These are phyloP conservation scores for Embiotoca jacksoni DNA, from an alignment of 2,113 vertebrate species.

Conservation along the genomic window DNA sequence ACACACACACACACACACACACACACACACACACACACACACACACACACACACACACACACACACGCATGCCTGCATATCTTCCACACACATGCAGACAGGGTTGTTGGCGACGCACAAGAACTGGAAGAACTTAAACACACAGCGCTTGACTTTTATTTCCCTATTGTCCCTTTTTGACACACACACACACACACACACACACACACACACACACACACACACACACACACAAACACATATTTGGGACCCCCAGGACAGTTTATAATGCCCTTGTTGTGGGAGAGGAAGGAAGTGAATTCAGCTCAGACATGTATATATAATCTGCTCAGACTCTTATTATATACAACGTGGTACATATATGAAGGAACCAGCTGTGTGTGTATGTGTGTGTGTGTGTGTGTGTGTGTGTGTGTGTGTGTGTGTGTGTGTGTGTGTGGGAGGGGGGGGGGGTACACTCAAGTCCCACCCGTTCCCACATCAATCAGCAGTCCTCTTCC, in stretches of 20 bases:
- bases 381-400: constrained; percentile 1
- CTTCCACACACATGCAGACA: constrained; percentile 39
- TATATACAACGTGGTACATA: constrained; percentile 31
- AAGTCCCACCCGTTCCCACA: constrained; percentile 63
- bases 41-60: constrained; percentile 19
- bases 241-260: constrained; percentile 34
- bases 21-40: constrained; percentile 14
- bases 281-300: constrained; percentile 45
- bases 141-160: constrained; percentile 18
- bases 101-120: constrained; percentile 23
- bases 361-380: constrained; percentile 49
- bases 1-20: constrained; percentile 22
- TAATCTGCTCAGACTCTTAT: constrained; percentile 48
- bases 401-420: constrained; percentile 3
- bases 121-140: constrained; percentile 44
- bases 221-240: constrained; percentile 45
- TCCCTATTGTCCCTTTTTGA: constrained; percentile 25
- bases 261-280: constrained; percentile 48
- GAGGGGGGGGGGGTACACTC: constrained; percentile 26
- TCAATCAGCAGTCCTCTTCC: constrained; percentile 60
- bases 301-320: constrained; percentile 41
- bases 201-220: constrained; percentile 37
- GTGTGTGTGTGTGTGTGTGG: constrained; percentile 26
- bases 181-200: constrained; percentile 46
- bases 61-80: constrained; percentile 10